phyloP scores from a whole-genome alignment of 2,888 invertebrate species.

The Lobophora halterata region DNA sequence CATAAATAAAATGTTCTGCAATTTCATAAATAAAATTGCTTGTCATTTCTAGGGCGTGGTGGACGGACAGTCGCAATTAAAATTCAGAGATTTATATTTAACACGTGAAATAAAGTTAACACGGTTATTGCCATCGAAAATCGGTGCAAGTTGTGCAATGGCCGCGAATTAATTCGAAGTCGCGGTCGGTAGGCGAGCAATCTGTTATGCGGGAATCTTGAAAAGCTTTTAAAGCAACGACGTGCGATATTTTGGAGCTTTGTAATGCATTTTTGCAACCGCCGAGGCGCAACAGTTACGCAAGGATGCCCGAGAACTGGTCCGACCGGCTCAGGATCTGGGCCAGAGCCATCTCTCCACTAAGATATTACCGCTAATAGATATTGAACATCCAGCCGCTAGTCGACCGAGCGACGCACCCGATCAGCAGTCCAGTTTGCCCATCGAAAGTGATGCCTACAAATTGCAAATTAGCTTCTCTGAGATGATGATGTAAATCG shows the following conservation, averaged over 20 bases:
- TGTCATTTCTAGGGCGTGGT: slow-evolving; percentile 67
- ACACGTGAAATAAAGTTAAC: slow-evolving; percentile 54
- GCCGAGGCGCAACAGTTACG: slow-evolving; percentile 57
- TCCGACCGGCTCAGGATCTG: slow-evolving; percentile 73
- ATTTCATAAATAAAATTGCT: slow-evolving; percentile 71
- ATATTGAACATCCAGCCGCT: slow-evolving; percentile 61
- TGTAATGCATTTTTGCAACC: slow-evolving; percentile 76
- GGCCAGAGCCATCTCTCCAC: slow-evolving; percentile 75
- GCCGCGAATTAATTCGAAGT: slow-evolving; percentile 50
- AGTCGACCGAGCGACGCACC: slow-evolving; percentile 30
- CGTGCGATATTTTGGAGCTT: slow-evolving; percentile 65
- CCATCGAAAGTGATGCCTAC: slow-evolving; percentile 23
- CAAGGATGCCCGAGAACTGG: slow-evolving; percentile 74
- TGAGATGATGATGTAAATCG: slow-evolving; percentile 11
- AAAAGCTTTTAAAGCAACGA: slow-evolving; percentile 68
- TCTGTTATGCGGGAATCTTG: slow-evolving; percentile 63
- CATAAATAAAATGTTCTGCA: slow-evolving; percentile 70
- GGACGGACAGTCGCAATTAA: slow-evolving; percentile 61
- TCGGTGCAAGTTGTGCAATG: slow-evolving; percentile 62
- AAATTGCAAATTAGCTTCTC: slow-evolving; percentile 17
- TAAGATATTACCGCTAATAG: slow-evolving; percentile 75
- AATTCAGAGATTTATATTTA: slow-evolving; percentile 71
- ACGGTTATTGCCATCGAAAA: slow-evolving; percentile 59
- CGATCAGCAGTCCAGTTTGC: slow-evolving; percentile 19
- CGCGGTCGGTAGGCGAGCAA: slow-evolving; percentile 41